Percentiles rank a stretch among this genome's conserved stretches.
These are phyloP conservation scores for Dyspetes luteomarginatus DNA, from an alignment of 2,888 invertebrate genomes.

Conservation along the genomic window DNA sequence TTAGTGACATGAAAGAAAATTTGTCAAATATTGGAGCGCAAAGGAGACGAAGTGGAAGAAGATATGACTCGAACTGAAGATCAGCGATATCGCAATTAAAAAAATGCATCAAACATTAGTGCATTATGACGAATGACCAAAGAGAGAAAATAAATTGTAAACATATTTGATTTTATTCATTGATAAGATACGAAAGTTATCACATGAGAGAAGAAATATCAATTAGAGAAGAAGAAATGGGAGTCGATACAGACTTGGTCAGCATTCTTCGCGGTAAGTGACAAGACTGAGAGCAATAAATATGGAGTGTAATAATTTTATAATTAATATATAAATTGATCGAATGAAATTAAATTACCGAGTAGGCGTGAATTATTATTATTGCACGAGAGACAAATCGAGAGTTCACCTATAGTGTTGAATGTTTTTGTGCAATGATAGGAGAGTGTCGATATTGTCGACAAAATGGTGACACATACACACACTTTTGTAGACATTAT, in stretches of 20 bases:
- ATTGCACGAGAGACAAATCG: neutral
- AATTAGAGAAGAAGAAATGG: conserved; percentile 31
- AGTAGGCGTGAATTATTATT: neutral
- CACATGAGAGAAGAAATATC: neutral
- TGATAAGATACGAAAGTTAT: conserved; percentile 30
- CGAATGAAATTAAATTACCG: conserved; percentile 17
- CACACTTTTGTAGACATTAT: neutral
- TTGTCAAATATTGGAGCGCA: neutral
- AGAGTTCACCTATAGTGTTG: neutral
- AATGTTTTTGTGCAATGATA: neutral
- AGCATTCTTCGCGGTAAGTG: conserved; percentile 47
- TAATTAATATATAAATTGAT: conserved; percentile 9
- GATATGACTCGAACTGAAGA: neutral
- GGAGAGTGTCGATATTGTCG: neutral
- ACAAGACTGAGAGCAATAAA: neutral
- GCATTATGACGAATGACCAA: neutral
- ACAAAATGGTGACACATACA: neutral
- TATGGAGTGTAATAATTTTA: neutral
- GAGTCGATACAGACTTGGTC: conserved; percentile 49
- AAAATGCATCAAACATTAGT: neutral
- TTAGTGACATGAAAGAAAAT: no score
- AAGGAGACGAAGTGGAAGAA: neutral
- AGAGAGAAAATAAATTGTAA: neutral
- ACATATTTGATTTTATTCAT: neutral
- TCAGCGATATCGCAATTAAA: neutral